Percentiles rank a stretch among this genome's conserved stretches.
phyloP scores from a whole-genome alignment of 2,113 vertebrate genomes.

The Salvelinus sp. region DNA sequence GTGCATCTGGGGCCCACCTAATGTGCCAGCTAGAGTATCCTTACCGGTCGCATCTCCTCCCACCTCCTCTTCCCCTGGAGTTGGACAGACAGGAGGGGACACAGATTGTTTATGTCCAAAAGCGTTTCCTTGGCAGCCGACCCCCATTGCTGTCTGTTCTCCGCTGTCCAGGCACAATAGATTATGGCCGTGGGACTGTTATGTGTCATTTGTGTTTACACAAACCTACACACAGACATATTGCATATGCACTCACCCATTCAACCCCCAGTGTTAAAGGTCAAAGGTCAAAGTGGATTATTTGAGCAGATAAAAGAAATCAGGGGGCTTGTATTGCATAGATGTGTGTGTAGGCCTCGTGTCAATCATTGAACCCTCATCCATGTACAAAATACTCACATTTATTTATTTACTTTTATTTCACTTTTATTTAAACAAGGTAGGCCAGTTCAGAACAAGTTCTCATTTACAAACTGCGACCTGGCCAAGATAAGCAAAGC shows the following conservation, averaged over 20 bases:
- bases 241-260: neutral
- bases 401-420: too few species aligned
- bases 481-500: too few species aligned
- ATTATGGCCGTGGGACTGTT: conserved; percentile 47
- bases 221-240: neutral
- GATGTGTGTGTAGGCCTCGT: neutral
- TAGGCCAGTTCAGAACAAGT: too few species aligned
- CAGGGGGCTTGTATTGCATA: neutral
- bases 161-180: conserved; percentile 26
- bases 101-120: conserved; percentile 6
- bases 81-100: conserved; percentile 10
- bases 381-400: neutral
- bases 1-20: too few species aligned
- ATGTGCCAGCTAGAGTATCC: too few species aligned
- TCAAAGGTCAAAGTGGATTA: neutral
- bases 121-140: conserved; percentile 16
- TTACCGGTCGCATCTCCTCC: neutral
- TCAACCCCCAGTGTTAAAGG: too few species aligned
- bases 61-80: neutral
- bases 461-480: too few species aligned
- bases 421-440: too few species aligned
- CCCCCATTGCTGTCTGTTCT: neutral
- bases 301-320: neutral
- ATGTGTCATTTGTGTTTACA: conserved; percentile 25
- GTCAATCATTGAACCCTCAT: neutral